Percentiles rank a stretch among this genome's conserved stretches.
Evolutionary conservation across 2,888 invertebrate genomes (phyloP).

Genomic region (Rhingia campestris): DNA sequence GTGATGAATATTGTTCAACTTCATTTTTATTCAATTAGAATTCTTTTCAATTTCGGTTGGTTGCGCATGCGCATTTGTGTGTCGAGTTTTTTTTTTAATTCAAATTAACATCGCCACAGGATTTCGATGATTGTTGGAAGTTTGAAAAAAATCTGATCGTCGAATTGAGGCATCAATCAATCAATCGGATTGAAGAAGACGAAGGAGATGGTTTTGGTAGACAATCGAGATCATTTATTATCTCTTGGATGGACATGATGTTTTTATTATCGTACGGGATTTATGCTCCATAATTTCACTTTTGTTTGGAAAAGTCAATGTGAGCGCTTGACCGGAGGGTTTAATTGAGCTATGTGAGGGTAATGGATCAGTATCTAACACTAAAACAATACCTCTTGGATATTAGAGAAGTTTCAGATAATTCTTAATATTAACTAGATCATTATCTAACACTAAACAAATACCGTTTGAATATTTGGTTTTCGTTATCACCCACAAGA

Average conservation of each 20-base stretch:
- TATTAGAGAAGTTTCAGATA: no score
- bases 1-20: slow-evolving; percentile 15
- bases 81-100: slow-evolving; percentile 37
- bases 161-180: slow-evolving; percentile 40
- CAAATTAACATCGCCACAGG: slow-evolving; percentile 58
- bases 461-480: neutral
- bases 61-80: neutral
- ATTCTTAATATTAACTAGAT: no score
- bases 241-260: slow-evolving; percentile 24
- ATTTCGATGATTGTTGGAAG: slow-evolving; percentile 25
- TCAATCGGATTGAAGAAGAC: slow-evolving; percentile 32
- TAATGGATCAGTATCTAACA: no score
- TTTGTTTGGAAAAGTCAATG: slow-evolving; percentile 6
- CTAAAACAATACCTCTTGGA: no score
- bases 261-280: slow-evolving; percentile 29
- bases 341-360: no score
- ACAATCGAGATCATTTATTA: slow-evolving; percentile 35
- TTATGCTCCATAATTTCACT: slow-evolving; percentile 36
- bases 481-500: slow-evolving; percentile 24
- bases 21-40: slow-evolving; percentile 35
- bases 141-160: slow-evolving; percentile 34
- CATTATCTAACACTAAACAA: neutral
- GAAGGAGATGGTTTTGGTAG: neutral
- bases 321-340: neutral
- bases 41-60: slow-evolving; percentile 36